Conservation (phyloP, 2,888 invertebrate genomes). For the Malthinus seriepunctatus region DNA sequence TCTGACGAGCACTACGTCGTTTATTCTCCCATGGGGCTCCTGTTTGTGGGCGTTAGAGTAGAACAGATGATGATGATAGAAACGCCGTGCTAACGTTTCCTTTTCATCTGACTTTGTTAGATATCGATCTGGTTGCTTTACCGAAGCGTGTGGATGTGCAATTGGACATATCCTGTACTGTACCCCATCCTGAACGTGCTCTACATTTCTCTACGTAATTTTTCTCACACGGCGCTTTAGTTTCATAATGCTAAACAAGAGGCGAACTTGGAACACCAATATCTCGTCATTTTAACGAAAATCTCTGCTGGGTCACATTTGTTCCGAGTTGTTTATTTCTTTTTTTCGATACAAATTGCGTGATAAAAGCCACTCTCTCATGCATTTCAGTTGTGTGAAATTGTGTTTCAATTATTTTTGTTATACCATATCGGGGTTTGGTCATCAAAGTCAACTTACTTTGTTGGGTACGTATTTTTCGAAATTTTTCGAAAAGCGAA, state of each 20-base stretch:
- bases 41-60: slow-evolving; percentile 32
- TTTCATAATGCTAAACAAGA: not conserved
- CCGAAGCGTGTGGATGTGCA: slow-evolving; percentile 30
- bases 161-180: slow-evolving; percentile 30
- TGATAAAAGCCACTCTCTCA: too few relatives aligned
- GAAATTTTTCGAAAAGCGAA: too few relatives aligned
- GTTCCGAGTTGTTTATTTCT: too few relatives aligned
- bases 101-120: slow-evolving; percentile 42
- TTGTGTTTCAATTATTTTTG: too few relatives aligned
- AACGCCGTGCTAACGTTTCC: slow-evolving; percentile 45
- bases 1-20: slow-evolving; percentile 32
- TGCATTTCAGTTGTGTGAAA: too few relatives aligned
- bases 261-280: too few relatives aligned
- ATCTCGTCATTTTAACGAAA: too few relatives aligned
- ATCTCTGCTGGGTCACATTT: too few relatives aligned
- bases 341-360: too few relatives aligned
- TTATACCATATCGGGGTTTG: too few relatives aligned
- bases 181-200: slow-evolving; percentile 12
- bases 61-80: slow-evolving; percentile 43
- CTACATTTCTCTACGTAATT: slow-evolving; percentile 24
- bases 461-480: too few relatives aligned
- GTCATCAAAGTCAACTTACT: too few relatives aligned
- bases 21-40: slow-evolving; percentile 23
- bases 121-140: slow-evolving; percentile 39
- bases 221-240: slow-evolving; percentile 15